A percentile compares a stretch with the other conserved stretches of the same genome.
Evolutionary conservation across 2,888 invertebrate genomes (phyloP).

Genomic region (Drosophila trichaetosa): DNA sequence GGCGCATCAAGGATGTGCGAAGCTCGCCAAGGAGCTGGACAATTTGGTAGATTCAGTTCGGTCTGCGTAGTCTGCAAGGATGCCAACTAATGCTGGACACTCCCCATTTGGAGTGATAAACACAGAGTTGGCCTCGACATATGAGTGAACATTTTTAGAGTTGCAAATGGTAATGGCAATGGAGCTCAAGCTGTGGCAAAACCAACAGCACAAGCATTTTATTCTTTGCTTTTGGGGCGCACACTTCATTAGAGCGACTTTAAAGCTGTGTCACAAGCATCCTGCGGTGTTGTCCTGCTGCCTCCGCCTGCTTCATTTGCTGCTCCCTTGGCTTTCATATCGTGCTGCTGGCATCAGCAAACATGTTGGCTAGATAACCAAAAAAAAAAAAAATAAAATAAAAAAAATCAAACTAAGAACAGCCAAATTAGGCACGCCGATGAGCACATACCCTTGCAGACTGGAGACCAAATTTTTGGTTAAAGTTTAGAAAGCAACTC

Average conservation of each 20-base stretch:
- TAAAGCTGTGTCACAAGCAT: slow-evolving; percentile 33
- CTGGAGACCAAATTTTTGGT: background rate
- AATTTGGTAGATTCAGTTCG: slow-evolving; percentile 4
- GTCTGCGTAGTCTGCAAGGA: background rate
- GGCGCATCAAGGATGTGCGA: slow-evolving; percentile 48
- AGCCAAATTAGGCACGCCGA: background rate
- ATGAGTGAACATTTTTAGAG: background rate
- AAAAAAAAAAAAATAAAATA: background rate
- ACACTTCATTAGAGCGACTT: slow-evolving; percentile 55
- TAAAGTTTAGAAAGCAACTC: background rate
- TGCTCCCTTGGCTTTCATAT: slow-evolving; percentile 20
- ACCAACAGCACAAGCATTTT: slow-evolving; percentile 5
- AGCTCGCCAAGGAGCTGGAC: slow-evolving; percentile 8
- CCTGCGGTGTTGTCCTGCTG: slow-evolving; percentile 15
- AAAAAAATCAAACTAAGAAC: background rate
- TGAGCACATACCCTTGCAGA: background rate
- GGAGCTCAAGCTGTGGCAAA: slow-evolving; percentile 5
- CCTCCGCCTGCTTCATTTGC: slow-evolving; percentile 8
- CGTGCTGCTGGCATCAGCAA: slow-evolving; percentile 29
- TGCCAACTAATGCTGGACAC: slow-evolving; percentile 4
- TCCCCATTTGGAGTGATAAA: slow-evolving; percentile 49
- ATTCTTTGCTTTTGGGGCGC: background rate
- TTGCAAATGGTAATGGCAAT: slow-evolving; percentile 4
- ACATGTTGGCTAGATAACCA: slow-evolving; percentile 17
- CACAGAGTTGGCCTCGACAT: slow-evolving; percentile 9